Percentiles rank a stretch among this genome's conserved stretches.
Conservation (phyloP, 2,888 invertebrate genomes). For the Meteorus colon region DNA sequence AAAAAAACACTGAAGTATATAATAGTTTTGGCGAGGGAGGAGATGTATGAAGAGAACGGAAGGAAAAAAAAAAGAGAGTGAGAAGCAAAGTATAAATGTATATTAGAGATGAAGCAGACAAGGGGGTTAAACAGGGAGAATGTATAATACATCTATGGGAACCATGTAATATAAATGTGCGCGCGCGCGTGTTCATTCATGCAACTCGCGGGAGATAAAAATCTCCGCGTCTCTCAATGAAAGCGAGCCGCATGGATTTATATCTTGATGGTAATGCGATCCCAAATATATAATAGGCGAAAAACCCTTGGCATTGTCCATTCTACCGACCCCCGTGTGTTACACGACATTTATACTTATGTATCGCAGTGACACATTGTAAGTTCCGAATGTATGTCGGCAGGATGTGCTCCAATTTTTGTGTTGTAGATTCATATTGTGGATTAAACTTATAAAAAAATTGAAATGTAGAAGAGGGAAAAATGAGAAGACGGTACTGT, state of each 20-base stretch:
- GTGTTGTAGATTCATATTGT: constrained; percentile 62
- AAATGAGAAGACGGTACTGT: too few species aligned
- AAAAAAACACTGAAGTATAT: not conserved
- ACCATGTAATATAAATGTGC: constrained; percentile 30
- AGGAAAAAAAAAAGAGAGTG: not conserved
- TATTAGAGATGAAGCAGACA: not conserved
- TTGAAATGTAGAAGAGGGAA: constrained; percentile 12
- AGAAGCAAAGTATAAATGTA: not conserved
- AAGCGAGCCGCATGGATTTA: constrained; percentile 43
- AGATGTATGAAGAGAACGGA: constrained; percentile 4
- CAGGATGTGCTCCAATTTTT: constrained; percentile 68
- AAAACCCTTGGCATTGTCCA: constrained; percentile 50
- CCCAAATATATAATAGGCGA: constrained; percentile 65
- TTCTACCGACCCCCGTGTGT: constrained; percentile 32
- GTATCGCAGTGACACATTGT: constrained; percentile 33
- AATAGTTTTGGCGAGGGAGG: not conserved
- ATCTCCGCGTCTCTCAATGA: constrained; percentile 48
- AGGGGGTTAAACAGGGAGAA: constrained; percentile 15
- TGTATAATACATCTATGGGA: constrained; percentile 40
- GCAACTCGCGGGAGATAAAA: constrained; percentile 47
- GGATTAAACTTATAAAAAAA: constrained; percentile 59
- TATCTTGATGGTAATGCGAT: constrained; percentile 61
- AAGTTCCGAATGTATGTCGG: constrained; percentile 48
- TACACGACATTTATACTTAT: constrained; percentile 35
- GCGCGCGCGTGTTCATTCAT: constrained; percentile 27